phyloP scores from a whole-genome alignment of 2,888 invertebrate genomes.

The Ochlodes sylvanus region DNA sequence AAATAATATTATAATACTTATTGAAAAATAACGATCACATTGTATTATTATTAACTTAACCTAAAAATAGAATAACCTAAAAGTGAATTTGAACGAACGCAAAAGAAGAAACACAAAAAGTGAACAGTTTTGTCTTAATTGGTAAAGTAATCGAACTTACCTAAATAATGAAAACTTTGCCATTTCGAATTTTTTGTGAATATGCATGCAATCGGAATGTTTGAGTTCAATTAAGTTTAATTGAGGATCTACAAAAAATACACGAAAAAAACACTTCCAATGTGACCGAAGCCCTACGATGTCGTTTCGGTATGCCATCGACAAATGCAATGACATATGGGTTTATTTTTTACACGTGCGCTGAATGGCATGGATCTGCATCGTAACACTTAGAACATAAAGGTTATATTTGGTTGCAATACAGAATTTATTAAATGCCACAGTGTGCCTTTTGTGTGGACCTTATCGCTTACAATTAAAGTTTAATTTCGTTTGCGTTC shows the following conservation, averaged over 20 bases:
- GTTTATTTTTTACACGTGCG: not conserved
- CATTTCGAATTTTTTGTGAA: too few species aligned
- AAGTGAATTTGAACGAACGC: too few species aligned
- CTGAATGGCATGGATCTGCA: not conserved
- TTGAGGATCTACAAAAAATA: slow-evolving; percentile 3
- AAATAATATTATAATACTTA: too few species aligned
- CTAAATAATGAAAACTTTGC: too few species aligned
- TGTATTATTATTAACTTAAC: too few species aligned
- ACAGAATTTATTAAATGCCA: not conserved
- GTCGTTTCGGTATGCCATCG: slow-evolving; percentile 48
- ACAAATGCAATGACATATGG: slow-evolving; percentile 59
- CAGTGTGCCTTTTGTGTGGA: not conserved
- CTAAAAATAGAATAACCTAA: too few species aligned
- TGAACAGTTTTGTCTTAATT: too few species aligned
- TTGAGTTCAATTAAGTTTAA: not conserved
- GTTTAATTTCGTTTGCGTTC: slow-evolving; percentile 43
- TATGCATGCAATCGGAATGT: not conserved
- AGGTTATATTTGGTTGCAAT: slow-evolving; percentile 3
- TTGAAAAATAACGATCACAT: too few species aligned
- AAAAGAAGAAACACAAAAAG: too few species aligned
- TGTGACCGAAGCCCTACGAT: slow-evolving; percentile 25
- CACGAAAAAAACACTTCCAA: slow-evolving; percentile 24
- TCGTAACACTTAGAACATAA: slow-evolving; percentile 4
- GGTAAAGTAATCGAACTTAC: too few species aligned
- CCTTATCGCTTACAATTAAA: not conserved